These are phyloP conservation scores for Chaetops frenatus DNA, from an alignment of 2,113 vertebrate species.

Conservation along the genomic window DNA sequence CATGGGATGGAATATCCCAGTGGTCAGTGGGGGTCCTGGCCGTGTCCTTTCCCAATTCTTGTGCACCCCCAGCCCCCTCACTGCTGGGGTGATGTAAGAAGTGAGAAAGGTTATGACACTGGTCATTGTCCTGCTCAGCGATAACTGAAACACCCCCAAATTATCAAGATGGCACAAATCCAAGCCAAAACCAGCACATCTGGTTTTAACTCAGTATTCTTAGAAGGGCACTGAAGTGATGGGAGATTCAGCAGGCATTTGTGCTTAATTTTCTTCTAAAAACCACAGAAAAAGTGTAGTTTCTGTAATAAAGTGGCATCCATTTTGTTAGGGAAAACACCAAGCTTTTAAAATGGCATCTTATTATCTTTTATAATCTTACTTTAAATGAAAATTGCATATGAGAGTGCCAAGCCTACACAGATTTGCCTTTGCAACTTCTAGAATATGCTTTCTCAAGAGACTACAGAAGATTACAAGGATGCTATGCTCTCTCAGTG, in stretches of 20 bases:
- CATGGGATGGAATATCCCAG: not conserved
- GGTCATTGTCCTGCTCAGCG: not conserved
- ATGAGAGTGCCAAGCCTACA: not conserved
- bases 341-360: not conserved
- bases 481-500: not conserved
- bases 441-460: not conserved
- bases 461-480: not conserved
- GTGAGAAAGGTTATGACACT: not conserved
- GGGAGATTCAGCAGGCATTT: not conserved
- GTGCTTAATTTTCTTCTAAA: not conserved
- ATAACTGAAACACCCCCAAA: not conserved
- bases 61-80: not conserved
- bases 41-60: not conserved
- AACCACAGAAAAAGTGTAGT: not conserved
- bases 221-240: not conserved
- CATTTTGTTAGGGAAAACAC: not conserved
- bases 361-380: constrained; percentile 5
- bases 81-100: not conserved
- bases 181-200: not conserved
- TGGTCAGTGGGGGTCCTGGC: not conserved
- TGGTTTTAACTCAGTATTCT: not conserved
- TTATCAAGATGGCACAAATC: not conserved
- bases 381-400: not conserved
- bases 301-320: not conserved
- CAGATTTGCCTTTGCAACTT: not conserved